Base-by-base conservation (phyloP, 2,797 vertebrate species). In the Enteromius mattozi region DNA sequence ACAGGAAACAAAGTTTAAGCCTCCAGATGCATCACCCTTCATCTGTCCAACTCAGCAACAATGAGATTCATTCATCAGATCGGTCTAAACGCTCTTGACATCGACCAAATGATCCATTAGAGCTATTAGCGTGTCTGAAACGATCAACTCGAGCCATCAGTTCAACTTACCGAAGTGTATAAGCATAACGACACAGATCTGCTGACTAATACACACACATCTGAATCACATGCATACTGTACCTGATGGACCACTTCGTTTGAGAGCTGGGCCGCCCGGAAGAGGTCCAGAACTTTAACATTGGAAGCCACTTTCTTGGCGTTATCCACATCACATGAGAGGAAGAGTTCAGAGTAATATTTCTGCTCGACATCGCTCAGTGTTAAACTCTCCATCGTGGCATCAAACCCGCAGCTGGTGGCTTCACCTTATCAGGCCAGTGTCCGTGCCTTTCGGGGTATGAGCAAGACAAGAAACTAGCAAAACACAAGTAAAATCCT, bases 251-350 rank as follows among this genome's bases (percentile, higher is more conserved):
- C 96, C 92, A 98, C 97, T 93, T 99, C 98, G 94, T 92, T 96
- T 87, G 97, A 96, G 68, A 99, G 95, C 96, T 99, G 98, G 91
- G 98, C 97, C 94, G 97, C 97, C 94, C 97, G 95, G 95, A 99
- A 97, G 86, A 99, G 97, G 94, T 99, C 98, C 89, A 98, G 94
- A 91, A 99, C 97, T 91, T 97, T 96, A 83, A 96, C 97, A 88
- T 97, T 97, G 90, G 96, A 97, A 81, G 96, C 97, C 93, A 98
- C 97, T 95, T 99, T 99, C 92, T 99, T 98, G 90, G 97, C 97
- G 95, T 97, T 97, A 92, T 99, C 98, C 90, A 97, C 97, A 95
- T 99, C 98, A 96, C 98, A 99, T 94, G 97, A 98, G 61, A 96
- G 93, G 94, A 99, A 99, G 91, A 99, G 93, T 85, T 99, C 98